Base-by-base conservation (phyloP, 2,888 invertebrate species). In the Aphelenchoides bicaudatus region DNA sequence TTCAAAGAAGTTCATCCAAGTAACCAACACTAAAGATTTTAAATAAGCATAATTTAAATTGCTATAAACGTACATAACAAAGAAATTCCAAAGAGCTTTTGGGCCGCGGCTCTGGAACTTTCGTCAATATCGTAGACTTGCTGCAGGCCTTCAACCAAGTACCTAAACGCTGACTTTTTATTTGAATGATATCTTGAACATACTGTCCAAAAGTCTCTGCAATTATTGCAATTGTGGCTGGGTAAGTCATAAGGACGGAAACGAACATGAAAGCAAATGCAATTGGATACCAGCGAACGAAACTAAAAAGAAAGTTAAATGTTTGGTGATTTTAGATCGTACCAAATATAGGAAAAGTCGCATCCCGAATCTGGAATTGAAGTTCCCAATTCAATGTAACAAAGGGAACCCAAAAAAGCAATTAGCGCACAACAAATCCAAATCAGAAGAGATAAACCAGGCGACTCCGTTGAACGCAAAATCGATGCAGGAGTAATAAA, bases 381-480 rank as follows among this genome's bases (percentile, higher is more conserved):
- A 10, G 77, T 76, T 5, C 76, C 76, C 50, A 76, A 47, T 56
- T 76, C 76, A 47, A 76, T 76, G 66, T 76, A 76, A 55, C 76
- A 77, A 28, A 78, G 62, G n/a, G 75, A 71, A 23, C 74, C 76
- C 34, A 76, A 60, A 30, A 78, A 70, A 19, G 76, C 76, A 52
- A 76, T 76, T 16, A 93, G 80, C 25, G 96, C 96, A 31, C 93
- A 91, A 49, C 86, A 84, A 0, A 89, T 84, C 96, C 96, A 96
- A 10, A 98, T 91, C 38, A 96, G 81, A 4, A 98, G 83, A 58
- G 92, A 88, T 56, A 90, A 85, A 73, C 93, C 94, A 0, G 93
- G 91, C 69, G 91, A 92, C 46, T 74, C 71, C 2, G 74, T 71
- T 49, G 31, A 57, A 8, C 66, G 39, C 31, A 70, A 51, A n/a